Evolutionary conservation across 2,113 vertebrate genomes (phyloP), one percentile per base, ranked within the genome.

Genomic region (Corvus hawaiiensis): DNA sequence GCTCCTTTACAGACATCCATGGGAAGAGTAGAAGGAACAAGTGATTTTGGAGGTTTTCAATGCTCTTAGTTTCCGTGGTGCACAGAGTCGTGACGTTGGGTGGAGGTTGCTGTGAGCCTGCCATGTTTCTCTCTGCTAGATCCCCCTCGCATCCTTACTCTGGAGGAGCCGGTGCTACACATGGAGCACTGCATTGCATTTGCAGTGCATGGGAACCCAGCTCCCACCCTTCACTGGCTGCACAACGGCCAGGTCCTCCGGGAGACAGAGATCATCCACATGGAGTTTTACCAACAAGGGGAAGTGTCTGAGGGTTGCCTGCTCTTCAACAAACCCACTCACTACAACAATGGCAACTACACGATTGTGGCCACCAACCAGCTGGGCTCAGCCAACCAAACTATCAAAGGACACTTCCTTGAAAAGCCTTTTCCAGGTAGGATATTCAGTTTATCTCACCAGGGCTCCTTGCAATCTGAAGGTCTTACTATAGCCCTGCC

Each of bases 321-420:
- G 94, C 99, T 98, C 83, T 99, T 99, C 97, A 98, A 99, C 96
- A 99, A 99, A 94, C 99, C 99, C 39, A 99, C 99, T 2, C 99
- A 99, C 97, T 98, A 99, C 94, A 98, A 99, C 97, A 99, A 99
- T 1, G 99, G 99, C 89, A 99, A 99, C 98, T 99, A 99, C 96
- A 99, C 99, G 2, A 98, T 99, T 54, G 98, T 99, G 89, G 99
- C 99, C 72, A 98, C 98, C 91, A 99, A 99, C 97, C 95, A 98
- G 5, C 93, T 99, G 90, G 99, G 99, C 68, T 98, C 98, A 1
- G 98, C 98, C 96, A 98, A 98, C 79, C 99, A 99, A 98, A 99
- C 99, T 1, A 98, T 99, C 94, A 98, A 98, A 11, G 99, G 98
- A 64, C 99, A 99, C 96, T 99, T 99, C 97, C 98, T 99, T 86